A percentile compares a stretch with the other conserved stretches of the same genome.
These are phyloP conservation scores for Eudemis profundana DNA, from an alignment of 2,888 invertebrate species.

Conservation along the genomic window DNA sequence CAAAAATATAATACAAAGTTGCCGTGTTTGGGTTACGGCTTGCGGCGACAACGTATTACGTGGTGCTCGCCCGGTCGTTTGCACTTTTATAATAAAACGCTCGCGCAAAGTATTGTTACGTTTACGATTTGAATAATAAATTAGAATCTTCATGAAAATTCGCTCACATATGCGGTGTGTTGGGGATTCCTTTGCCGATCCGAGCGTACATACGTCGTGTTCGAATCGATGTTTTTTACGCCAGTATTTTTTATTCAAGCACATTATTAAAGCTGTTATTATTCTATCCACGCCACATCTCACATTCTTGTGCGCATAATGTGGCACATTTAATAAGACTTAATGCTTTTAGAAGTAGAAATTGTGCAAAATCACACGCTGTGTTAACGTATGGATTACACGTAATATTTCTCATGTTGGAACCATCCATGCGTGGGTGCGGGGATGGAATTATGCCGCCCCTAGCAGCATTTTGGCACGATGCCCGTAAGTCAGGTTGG, in stretches of 20 bases:
- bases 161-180: neutral
- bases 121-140: slow-evolving; percentile 21
- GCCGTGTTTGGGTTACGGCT: slow-evolving; percentile 23
- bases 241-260: neutral
- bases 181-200: neutral
- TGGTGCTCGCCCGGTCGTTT: slow-evolving; percentile 27
- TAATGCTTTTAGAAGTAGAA: neutral
- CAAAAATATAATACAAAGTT: slow-evolving; percentile 37
- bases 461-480: slow-evolving; percentile 39
- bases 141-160: slow-evolving; percentile 16
- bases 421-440: slow-evolving; percentile 22
- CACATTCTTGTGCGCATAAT: neutral
- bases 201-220: no score
- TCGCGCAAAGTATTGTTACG: slow-evolving; percentile 9
- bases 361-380: neutral
- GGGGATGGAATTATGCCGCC: slow-evolving; percentile 33
- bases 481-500: slow-evolving; percentile 28
- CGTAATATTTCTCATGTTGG: slow-evolving; percentile 25
- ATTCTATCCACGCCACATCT: neutral
- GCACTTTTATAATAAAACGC: slow-evolving; percentile 27
- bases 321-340: neutral
- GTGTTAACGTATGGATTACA: slow-evolving; percentile 10
- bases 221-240: neutral
- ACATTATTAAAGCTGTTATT: neutral
- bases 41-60: slow-evolving; percentile 28